phyloP scores from a whole-genome alignment of 2,888 invertebrate species.

The Drosophila tanythrix region DNA sequence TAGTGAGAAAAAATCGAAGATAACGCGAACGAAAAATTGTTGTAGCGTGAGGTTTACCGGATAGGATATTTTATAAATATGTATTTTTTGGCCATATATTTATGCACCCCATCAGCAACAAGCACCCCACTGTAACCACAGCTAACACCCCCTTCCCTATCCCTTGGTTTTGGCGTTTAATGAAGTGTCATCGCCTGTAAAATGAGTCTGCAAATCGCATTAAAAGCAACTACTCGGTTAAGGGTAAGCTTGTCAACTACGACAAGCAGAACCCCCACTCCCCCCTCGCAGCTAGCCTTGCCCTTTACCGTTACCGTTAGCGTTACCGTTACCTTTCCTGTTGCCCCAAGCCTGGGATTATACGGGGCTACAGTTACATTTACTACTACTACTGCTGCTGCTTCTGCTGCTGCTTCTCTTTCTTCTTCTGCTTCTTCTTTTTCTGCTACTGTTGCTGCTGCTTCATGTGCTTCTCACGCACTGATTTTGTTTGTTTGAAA shows the following conservation, averaged over 20 bases:
- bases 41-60: constrained; percentile 57
- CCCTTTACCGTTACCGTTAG: not conserved
- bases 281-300: not conserved
- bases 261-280: constrained; percentile 10
- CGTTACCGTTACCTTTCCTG: constrained; percentile 8
- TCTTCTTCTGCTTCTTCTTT: not conserved
- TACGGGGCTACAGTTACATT: constrained; percentile 41
- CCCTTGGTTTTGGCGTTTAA: constrained; percentile 73
- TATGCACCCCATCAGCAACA: constrained; percentile 69
- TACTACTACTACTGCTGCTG: constrained; percentile 1
- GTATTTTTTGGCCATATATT: constrained; percentile 70
- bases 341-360: constrained; percentile 43
- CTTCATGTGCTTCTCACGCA: not conserved
- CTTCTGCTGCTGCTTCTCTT: not conserved
- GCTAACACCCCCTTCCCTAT: constrained; percentile 42
- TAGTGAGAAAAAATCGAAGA: constrained; percentile 49
- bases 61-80: constrained; percentile 70
- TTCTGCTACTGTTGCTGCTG: not conserved
- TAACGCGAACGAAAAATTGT: constrained; percentile 45
- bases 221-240: constrained; percentile 72
- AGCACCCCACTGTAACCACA: constrained; percentile 20
- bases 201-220: constrained; percentile 82
- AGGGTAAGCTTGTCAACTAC: constrained; percentile 69
- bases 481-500: not conserved
- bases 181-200: constrained; percentile 82